Conservation (phyloP, 1,140 invertebrate genomes). For the Ruditapes philippinarum region DNA sequence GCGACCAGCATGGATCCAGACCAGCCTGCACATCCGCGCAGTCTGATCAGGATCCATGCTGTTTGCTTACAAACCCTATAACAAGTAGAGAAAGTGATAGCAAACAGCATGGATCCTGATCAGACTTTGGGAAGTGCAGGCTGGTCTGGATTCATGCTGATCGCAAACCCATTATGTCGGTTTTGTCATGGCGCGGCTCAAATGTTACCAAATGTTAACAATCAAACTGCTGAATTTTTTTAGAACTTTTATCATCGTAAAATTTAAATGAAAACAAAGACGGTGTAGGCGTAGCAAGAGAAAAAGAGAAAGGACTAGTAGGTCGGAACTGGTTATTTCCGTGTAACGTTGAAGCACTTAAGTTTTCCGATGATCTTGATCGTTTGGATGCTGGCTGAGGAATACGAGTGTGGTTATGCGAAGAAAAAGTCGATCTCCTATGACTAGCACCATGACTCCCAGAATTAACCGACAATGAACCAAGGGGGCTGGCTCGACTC, state of each 20-base stretch:
- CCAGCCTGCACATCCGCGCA: too few relatives aligned
- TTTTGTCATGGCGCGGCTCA: too few relatives aligned
- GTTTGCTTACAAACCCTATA: too few relatives aligned
- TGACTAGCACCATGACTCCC: constrained; percentile 26
- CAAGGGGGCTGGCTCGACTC: neutral
- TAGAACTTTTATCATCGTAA: constrained; percentile 66
- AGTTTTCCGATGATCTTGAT: constrained; percentile 80
- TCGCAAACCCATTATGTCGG: too few relatives aligned
- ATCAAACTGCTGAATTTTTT: constrained; percentile 12
- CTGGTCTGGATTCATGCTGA: too few relatives aligned
- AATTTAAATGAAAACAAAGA: constrained; percentile 82
- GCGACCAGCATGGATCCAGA: too few relatives aligned
- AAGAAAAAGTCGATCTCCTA: constrained; percentile 59
- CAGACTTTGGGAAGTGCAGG: too few relatives aligned
- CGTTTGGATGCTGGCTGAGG: constrained; percentile 68
- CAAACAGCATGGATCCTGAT: too few relatives aligned
- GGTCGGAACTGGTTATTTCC: constrained; percentile 59
- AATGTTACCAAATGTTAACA: neutral
- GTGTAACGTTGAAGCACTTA: constrained; percentile 56
- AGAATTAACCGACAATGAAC: constrained; percentile 3
- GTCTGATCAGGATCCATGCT: too few relatives aligned
- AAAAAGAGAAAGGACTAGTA: constrained; percentile 81
- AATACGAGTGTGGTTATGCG: constrained; percentile 45
- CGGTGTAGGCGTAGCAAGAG: constrained; percentile 81
- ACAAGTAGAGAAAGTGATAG: too few relatives aligned